A percentile compares a stretch with the other conserved stretches of the same genome.
phyloP scores from a whole-genome alignment of 1,140 invertebrate species.

The Drosophila sproati region DNA sequence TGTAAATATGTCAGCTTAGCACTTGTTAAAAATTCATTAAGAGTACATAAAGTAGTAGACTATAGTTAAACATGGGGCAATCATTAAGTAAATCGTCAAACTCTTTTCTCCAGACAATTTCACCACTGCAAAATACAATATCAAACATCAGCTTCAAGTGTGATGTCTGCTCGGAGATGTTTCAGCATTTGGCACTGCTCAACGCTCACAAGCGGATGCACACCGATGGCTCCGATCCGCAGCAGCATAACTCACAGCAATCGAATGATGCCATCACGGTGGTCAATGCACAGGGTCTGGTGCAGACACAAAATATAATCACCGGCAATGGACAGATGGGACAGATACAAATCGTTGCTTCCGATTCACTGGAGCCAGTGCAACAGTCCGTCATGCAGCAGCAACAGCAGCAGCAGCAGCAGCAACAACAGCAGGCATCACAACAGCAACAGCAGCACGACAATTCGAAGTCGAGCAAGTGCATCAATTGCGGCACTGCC shows the following conservation, averaged over 20 bases:
- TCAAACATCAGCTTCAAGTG: constrained; percentile 93
- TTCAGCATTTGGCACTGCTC: constrained; percentile 90
- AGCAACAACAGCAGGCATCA: constrained; percentile 44
- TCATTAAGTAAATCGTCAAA: background rate
- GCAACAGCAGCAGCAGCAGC: constrained; percentile 65
- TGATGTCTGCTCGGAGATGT: constrained; percentile 93
- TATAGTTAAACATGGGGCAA: background rate
- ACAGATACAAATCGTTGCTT: constrained; percentile 87
- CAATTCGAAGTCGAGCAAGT: constrained; percentile 75
- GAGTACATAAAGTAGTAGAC: background rate
- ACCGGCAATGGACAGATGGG: constrained; percentile 84
- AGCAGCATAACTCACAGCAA: constrained; percentile 71
- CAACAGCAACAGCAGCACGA: constrained; percentile 76
- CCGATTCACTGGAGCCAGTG: constrained; percentile 85
- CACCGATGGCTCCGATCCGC: constrained; percentile 85
- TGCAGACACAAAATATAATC: constrained; percentile 85
- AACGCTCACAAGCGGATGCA: constrained; percentile 93
- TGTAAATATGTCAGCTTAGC: no score
- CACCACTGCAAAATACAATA: constrained; percentile 87
- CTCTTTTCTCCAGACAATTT: constrained; percentile 4
- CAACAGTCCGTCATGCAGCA: constrained; percentile 75
- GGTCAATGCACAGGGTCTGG: constrained; percentile 83
- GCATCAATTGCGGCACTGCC: constrained; percentile 86
- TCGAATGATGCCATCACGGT: constrained; percentile 65
- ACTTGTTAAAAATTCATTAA: background rate